Conservation (phyloP, 2,888 invertebrate species). For the Byasa hedistus region DNA sequence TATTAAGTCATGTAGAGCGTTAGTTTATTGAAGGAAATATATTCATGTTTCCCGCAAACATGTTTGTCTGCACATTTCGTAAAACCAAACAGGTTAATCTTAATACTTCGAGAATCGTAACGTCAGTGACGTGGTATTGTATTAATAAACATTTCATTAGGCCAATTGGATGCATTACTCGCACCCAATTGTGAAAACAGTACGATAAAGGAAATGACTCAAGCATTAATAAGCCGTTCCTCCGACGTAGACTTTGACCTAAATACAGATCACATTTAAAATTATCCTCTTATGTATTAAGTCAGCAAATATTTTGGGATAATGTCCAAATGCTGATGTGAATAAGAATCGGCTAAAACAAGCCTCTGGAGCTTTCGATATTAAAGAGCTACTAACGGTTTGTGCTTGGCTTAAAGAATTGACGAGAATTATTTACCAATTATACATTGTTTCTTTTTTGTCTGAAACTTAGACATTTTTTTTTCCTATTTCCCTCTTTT, state of each 20-base stretch:
- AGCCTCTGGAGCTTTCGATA: too few relatives aligned
- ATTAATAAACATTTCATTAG: constrained; percentile 9
- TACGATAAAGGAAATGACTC: constrained; percentile 23
- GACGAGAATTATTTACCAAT: too few relatives aligned
- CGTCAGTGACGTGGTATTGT: not conserved
- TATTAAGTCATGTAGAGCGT: too few relatives aligned
- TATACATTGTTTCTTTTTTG: too few relatives aligned
- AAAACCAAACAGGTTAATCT: not conserved
- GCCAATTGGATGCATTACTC: not conserved
- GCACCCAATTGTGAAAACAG: constrained; percentile 21
- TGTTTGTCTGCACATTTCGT: not conserved
- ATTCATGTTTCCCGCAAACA: not conserved
- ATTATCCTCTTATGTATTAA: constrained; percentile 20
- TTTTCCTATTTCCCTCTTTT: too few relatives aligned
- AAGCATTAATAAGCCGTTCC: constrained; percentile 14
- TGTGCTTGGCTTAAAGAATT: too few relatives aligned
- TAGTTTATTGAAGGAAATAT: too few relatives aligned
- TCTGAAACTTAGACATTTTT: too few relatives aligned
- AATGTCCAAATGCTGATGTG: too few relatives aligned
- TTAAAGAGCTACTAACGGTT: too few relatives aligned
- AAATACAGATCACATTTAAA: constrained; percentile 6
- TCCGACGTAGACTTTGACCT: constrained; percentile 11
- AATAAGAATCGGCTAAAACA: too few relatives aligned
- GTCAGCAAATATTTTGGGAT: not conserved
- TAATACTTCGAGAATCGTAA: not conserved